These are phyloP conservation scores for Lamproptera curius DNA, from an alignment of 2,888 invertebrate species.

Conservation along the genomic window DNA sequence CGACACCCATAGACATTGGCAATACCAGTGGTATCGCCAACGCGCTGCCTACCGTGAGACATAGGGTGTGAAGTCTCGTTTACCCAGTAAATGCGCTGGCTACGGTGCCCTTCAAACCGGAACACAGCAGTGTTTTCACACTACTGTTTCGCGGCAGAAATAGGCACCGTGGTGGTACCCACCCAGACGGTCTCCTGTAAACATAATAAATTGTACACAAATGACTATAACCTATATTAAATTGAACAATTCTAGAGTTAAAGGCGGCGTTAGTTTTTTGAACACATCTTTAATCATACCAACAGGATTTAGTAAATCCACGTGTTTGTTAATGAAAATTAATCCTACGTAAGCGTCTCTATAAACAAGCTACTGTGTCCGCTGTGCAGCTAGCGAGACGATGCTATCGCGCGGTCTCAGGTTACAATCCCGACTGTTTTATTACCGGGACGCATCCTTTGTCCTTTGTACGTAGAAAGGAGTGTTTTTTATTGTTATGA, in stretches of 20 bases:
- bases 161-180: too few species aligned
- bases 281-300: background rate
- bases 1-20: too few species aligned
- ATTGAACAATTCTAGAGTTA: background rate
- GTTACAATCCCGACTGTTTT: conserved; percentile 33
- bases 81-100: too few species aligned
- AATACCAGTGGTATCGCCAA: too few species aligned
- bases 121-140: too few species aligned
- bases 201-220: too few species aligned
- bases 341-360: conserved; percentile 13
- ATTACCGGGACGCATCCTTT: conserved; percentile 27
- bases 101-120: too few species aligned
- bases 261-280: background rate
- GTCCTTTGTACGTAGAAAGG: conserved; percentile 13
- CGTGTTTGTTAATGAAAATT: conserved; percentile 17
- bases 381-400: conserved; percentile 28
- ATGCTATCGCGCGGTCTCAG: conserved; percentile 33
- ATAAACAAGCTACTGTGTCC: conserved; percentile 31
- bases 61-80: too few species aligned
- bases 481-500: conserved; percentile 1
- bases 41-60: too few species aligned
- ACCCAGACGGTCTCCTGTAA: too few species aligned
- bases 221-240: background rate
- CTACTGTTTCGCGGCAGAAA: too few species aligned
- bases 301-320: background rate